phyloP scores from a whole-genome alignment of 2,888 invertebrate genomes.

The Calameuta idolon region DNA sequence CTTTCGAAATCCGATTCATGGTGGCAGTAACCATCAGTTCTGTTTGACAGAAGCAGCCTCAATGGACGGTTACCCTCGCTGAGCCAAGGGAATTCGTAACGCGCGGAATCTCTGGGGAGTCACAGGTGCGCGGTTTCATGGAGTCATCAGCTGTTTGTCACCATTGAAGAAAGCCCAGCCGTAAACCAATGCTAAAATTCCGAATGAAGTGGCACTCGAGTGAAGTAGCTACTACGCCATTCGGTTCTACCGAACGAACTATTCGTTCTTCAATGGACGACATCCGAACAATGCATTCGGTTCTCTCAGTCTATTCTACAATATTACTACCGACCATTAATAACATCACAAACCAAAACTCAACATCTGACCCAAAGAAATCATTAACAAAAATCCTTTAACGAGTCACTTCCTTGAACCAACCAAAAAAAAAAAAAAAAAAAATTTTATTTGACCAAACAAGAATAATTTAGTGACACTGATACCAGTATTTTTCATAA shows the following conservation, averaged over 20 bases:
- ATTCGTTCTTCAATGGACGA: neutral
- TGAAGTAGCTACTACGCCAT: neutral
- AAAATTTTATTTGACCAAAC: neutral
- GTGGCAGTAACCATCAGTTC: neutral
- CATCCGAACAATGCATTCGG: neutral
- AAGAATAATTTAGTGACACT: neutral
- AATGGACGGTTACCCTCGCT: neutral
- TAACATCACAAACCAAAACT: neutral
- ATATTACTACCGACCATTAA: neutral
- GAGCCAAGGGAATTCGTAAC: neutral
- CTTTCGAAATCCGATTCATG: neutral
- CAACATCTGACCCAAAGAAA: neutral
- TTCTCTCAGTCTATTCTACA: neutral
- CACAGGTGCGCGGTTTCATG: slow-evolving; percentile 4
- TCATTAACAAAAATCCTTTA: neutral
- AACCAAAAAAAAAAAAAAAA: neutral
- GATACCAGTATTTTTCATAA: neutral
- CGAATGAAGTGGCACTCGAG: neutral
- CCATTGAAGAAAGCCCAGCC: slow-evolving; percentile 1
- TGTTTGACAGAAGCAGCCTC: neutral
- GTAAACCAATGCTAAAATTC: neutral
- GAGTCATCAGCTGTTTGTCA: slow-evolving; percentile 5
- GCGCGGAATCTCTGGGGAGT: slow-evolving; percentile 1
- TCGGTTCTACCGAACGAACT: neutral
- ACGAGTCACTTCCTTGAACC: neutral